A percentile compares a stretch with the other conserved stretches of the same genome.
These are phyloP conservation scores for Oxygymnocypris stewartii DNA, from an alignment of 2,113 vertebrate species.

Conservation along the genomic window DNA sequence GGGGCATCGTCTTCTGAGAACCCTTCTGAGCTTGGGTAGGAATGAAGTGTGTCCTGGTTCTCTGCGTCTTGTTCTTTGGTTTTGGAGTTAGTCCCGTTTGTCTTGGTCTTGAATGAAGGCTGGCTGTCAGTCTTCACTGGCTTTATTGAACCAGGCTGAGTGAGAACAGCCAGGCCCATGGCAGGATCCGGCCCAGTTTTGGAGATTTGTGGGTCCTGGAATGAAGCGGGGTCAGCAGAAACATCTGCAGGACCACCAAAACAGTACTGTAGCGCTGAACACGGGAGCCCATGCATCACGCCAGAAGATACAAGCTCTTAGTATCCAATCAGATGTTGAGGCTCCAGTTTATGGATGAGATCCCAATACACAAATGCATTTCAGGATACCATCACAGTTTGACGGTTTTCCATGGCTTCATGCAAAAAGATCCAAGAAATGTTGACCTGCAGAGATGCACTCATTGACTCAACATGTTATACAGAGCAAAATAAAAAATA, in stretches of 20 bases:
- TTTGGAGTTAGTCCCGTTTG: constrained; percentile 37
- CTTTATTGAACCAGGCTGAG: constrained; percentile 41
- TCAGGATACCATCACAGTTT: neutral
- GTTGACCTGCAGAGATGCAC: neutral
- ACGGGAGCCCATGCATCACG: constrained; percentile 90
- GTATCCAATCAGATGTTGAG: constrained; percentile 9
- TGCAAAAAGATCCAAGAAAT: no score
- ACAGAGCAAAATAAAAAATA: neutral
- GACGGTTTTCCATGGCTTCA: neutral
- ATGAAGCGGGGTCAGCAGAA: constrained; percentile 59
- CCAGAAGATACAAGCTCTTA: constrained; percentile 37
- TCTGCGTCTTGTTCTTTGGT: constrained; percentile 9
- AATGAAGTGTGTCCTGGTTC: constrained; percentile 13
- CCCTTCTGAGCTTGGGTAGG: constrained; percentile 37
- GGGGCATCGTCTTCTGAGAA: constrained; percentile 46
- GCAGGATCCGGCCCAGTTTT: constrained; percentile 17
- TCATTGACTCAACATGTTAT: neutral
- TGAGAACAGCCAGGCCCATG: neutral
- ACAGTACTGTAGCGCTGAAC: constrained; percentile 87
- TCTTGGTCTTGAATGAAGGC: constrained; percentile 23
- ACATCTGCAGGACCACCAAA: constrained; percentile 78
- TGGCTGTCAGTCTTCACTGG: constrained; percentile 24
- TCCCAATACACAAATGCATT: constrained; percentile 12
- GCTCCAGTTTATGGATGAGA: constrained; percentile 7
- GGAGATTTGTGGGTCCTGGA: constrained; percentile 34